phyloP scores from a whole-genome alignment of 2,888 invertebrate genomes.

The Andrena bucephala region DNA sequence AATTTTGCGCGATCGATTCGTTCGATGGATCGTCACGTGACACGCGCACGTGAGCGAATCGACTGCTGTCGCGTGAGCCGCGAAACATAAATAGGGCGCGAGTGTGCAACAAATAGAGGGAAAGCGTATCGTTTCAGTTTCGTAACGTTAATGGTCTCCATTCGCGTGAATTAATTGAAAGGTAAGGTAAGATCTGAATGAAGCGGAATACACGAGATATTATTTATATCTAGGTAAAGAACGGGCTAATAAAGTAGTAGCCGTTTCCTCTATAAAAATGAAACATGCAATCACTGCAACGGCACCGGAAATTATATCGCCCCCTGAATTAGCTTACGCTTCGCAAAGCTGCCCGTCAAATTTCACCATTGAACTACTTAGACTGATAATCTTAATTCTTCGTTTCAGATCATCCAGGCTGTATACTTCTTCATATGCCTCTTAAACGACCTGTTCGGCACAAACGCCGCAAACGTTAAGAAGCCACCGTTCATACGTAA shows the following conservation, averaged over 20 bases:
- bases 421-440: conserved; percentile 92
- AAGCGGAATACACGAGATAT: too few species aligned
- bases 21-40: conserved; percentile 22
- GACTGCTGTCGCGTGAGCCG: neutral
- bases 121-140: too few species aligned
- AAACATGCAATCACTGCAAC: too few species aligned
- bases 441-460: conserved; percentile 91
- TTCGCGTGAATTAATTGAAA: too few species aligned
- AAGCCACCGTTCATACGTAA: conserved; percentile 89
- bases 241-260: too few species aligned
- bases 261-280: too few species aligned
- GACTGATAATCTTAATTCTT: conserved; percentile 29
- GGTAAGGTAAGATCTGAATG: too few species aligned
- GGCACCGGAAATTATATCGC: too few species aligned
- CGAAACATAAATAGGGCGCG: neutral
- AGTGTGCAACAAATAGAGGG: neutral
- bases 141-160: too few species aligned
- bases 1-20: neutral
- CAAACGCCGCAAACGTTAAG: conserved; percentile 89
- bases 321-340: neutral
- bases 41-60: conserved; percentile 1
- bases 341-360: neutral
- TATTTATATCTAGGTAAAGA: too few species aligned
- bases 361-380: neutral
- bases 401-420: conserved; percentile 91